Evolutionary conservation across 2,113 vertebrate genomes (phyloP).

Genomic region (Candoia aspera): DNA sequence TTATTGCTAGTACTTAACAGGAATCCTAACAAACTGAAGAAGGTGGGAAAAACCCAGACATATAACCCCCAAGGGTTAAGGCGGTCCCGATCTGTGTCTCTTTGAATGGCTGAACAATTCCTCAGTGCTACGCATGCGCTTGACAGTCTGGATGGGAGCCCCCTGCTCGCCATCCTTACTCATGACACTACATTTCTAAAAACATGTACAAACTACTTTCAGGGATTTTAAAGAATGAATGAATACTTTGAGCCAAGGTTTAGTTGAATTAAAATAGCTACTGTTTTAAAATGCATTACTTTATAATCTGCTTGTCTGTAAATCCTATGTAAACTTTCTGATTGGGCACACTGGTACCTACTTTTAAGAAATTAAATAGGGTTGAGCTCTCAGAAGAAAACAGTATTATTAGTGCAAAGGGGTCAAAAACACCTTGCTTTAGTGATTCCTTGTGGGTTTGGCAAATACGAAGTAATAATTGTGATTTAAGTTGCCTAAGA

Average conservation of each 20-base stretch:
- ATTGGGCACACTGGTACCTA: not conserved
- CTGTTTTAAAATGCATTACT: slow-evolving; percentile 24
- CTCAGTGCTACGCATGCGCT: no score
- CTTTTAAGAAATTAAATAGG: not conserved
- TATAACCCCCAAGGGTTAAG: no score
- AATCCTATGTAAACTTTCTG: not conserved
- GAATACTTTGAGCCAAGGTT: not conserved
- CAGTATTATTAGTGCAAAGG: slow-evolving; percentile 15
- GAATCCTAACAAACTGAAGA: no score
- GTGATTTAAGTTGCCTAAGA: slow-evolving; percentile 37
- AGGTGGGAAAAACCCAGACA: no score
- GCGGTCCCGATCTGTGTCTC: no score
- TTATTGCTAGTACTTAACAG: no score
- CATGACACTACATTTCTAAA: not conserved
- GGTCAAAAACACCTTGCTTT: slow-evolving; percentile 34
- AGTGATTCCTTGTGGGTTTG: slow-evolving; percentile 33
- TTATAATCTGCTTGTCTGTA: not conserved
- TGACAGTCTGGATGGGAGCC: no score
- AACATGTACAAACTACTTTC: not conserved
- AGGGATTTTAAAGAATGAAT: not conserved
- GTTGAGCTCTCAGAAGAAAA: slow-evolving; percentile 30
- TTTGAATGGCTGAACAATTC: no score
- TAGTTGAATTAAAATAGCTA: not conserved
- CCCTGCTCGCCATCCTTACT: no score
- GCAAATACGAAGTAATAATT: slow-evolving; percentile 42